Base-by-base conservation (phyloP, 2,113 vertebrate species). In the Hoplias malabaricus region DNA sequence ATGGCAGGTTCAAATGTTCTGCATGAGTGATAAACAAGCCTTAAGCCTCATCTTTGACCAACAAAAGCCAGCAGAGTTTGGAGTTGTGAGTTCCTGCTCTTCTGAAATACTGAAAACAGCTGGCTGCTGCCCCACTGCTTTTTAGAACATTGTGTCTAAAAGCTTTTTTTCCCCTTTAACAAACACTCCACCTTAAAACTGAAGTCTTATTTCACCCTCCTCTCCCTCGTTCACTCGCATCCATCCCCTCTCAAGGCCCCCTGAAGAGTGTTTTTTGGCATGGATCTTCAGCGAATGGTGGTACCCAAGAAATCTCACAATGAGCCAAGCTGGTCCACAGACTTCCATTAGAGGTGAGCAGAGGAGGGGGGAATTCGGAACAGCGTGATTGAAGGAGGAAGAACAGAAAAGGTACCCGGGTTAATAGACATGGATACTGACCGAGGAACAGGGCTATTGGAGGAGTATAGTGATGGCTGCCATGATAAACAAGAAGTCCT, bases 301-400 rank as follows among this genome's bases (percentile, higher is more conserved):
- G 27, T 29, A 27, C 14, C 38, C 12, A 59, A 59, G 29, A 69
- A 48, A 46, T 29, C 66, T 48, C n/a, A 25, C 19, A 68, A 46
- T 33, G 16, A 59, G 53, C 36, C 63, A 48, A 77, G 56, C 2
- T 13, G 59, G 36, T 53, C 21, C 63, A 23, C 6, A 16, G 2
- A 61, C 42, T 77, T 48, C 75, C 75, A 77, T 77, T 77, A 77
- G 40, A 77, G 13, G 12, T 25, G 43, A 48, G 19, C 10, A 48
- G 19, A 61, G 48, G 43, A 46, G 27, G 10, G 65, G n/a, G n/a
- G 10, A 21, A 66, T 38, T 25, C 19, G 31, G 12, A 33, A 21
- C 29, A 72, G 56, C 11, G 38, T 38, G 53, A 42, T 16, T 56
- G 42, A 68, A 73, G 27, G 42, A 38, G 62, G 59, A 59, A 14